phyloP scores from a whole-genome alignment of 2,797 vertebrate species.

The Myoxocephalus aenaeus region DNA sequence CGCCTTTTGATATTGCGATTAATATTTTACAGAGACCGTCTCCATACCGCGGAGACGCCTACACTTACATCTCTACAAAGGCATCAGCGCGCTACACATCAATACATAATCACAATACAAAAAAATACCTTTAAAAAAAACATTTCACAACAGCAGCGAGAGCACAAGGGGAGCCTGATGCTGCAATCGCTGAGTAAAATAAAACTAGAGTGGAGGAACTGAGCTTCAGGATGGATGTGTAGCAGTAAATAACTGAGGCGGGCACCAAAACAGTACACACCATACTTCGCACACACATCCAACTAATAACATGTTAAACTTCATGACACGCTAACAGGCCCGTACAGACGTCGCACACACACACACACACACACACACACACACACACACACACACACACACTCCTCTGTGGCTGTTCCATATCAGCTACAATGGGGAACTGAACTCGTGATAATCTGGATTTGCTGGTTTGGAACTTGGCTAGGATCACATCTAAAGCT shows the following conservation, averaged over 20 bases:
- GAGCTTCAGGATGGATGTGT: constrained; percentile 13
- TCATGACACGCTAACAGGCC: neutral
- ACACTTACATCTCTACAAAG: constrained; percentile 54
- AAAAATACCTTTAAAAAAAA: neutral
- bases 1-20: constrained; percentile 71
- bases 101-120: constrained; percentile 67
- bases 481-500: constrained; percentile 64
- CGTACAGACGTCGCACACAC: neutral
- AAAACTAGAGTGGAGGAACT: neutral
- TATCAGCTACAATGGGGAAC: constrained; percentile 58
- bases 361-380: constrained; percentile 20
- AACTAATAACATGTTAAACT: neutral
- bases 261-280: neutral
- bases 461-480: constrained; percentile 67
- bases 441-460: constrained; percentile 74
- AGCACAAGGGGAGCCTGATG: constrained; percentile 42
- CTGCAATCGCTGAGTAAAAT: constrained; percentile 40
- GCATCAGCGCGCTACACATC: constrained; percentile 55
- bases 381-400: neutral
- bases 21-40: constrained; percentile 74
- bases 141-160: constrained; percentile 51
- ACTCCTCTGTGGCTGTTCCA: constrained; percentile 39
- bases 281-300: neutral
- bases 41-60: constrained; percentile 67
- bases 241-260: neutral